Evolutionary conservation across 2,888 invertebrate genomes (phyloP), one percentile per base, ranked within the genome.

Genomic region (Seladonia tumulorum): DNA sequence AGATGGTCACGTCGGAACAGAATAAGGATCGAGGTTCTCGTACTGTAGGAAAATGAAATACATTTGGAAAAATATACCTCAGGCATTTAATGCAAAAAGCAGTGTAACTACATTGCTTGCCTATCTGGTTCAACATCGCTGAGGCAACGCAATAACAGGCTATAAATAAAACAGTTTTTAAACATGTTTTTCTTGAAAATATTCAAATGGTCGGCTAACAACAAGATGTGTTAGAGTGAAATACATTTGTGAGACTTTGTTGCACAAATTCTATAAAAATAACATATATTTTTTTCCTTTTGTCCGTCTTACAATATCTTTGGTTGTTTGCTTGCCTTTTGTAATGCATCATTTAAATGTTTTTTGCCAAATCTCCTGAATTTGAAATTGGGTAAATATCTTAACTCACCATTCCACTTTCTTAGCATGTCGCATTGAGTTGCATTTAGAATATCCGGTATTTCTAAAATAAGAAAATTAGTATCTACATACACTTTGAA

Each of bases 321-420:
- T 2, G 4, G 29, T 2, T 35, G 8, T 71, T 86, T 91, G 0
- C 82, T 73, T 87, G 92, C 89, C 92, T 95, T 93, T 92, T 95
- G 94, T 82, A 95, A 95, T 35, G 87, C 81, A 72, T 92, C 92
- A 71, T 88, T 83, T 73, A 95, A 83, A 82, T 92, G 92, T 57
- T 94, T 95, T 90, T 95, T 96, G 85, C 96, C 95, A 92, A 97
- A 96, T 92, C 97, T 95, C 92, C 95, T 96, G 73, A 97, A 94
- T 92, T 97, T 97, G 83, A 97, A 97, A 93, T 97, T 96, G 85
- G 96, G 96, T 76, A 97, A 91, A 93, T 95, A 97, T 87, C 96
- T 95, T 39, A 97, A 94, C 94, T 97, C 97, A 16, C 97, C 97
- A 92, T 96, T 96, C 97, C 97, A 97, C 39, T 95, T 96, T 89